Base-by-base conservation (phyloP, 1,140 invertebrate species). In the Sitobion miscanthi region DNA sequence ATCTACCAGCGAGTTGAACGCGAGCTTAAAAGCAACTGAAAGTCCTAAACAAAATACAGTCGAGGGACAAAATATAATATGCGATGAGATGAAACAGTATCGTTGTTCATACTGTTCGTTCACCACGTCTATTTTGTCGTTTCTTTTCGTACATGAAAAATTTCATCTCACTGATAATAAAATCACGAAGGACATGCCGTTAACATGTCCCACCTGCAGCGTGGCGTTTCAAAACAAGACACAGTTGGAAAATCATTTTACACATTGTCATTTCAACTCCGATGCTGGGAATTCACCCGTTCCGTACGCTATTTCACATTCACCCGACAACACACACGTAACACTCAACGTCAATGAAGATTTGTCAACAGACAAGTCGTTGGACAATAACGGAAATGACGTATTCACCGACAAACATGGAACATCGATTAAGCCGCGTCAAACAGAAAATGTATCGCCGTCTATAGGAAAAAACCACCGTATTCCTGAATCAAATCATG, bases 81-180 rank as follows among this genome's bases (percentile, higher is more conserved):
- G 62, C 14, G 62, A 77, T n/a, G 62, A 77, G 4, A 45, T 20
- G 54, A 90, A 98, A 95, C 97, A 97, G 49, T 99, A 98, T 95
- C 97, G 97, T 87, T 99, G 98, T 95, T 97, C 97, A 1, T 97
- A 97, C 94, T 99, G 98, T 94, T 97, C 97, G 83, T 99, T 98
- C 95, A 97, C 97, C n/a, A 98, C 98, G 35, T 96, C 97, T 92
- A 97, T 98, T 94, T 96, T 99, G 93, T 98, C 98, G 47, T 98
- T 98, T 95, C 96, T 99, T 93, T 98, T 98, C 95, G 97, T 98
- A 47, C 98, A 99, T 96, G 98, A 99, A 95, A 96, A 97, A 94
- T 97, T 97, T 30, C 98, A 98, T 83, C 20, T 62, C 20, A 35
- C 57, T 30, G 89, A 77, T 8, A 54, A 92, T 77, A 49, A 87